Evolutionary conservation across 1,140 invertebrate genomes (phyloP), one percentile per base, ranked within the genome.

Genomic region (Cylas formicarius): DNA sequence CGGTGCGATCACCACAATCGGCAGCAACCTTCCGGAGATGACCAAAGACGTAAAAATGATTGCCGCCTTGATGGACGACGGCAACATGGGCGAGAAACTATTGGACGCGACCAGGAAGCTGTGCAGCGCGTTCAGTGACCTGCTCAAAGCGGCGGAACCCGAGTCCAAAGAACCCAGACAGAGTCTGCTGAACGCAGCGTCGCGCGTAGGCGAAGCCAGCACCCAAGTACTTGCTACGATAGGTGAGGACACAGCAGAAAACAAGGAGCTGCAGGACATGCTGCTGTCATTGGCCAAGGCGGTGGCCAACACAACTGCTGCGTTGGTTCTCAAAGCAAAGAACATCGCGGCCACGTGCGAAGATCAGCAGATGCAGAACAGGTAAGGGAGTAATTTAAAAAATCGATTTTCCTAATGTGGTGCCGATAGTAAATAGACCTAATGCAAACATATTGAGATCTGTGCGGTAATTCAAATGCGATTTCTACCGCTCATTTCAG

Each of bases 281-380:
- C 73, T 96, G 0, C 67, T 97, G 2, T 84, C 86, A 0, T 70
- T 96, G 31, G 90, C 94, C 0, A 97, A 97, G 67, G 87, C 90
- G 1, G 92, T 99, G 5, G 96, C 95, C 11, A 97, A 96, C 67
- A 90, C 92, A 3, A 97, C 96, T 0, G 93, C 95, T 10, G 87
- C 86, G 8, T 69, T 99, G 3, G 94, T 99, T 4, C 73, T 94
- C 27, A 91, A 93, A 61, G 92, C 95, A 0, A 96, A 97, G 70
- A 87, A 85, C 57, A 87, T 93, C 33, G 90, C 95, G 0, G 83
- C 86, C 4, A 89, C 84, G 33, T 92, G 91, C 58, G 76, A 80
- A 7, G 78, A 82, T 52, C 80, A 84, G 23, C 74, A 77, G 27
- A 78, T 76, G 0, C 82, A 86, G 57, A 95, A 97, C 67, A 76